Evolutionary conservation across 2,888 invertebrate species (phyloP).

Genomic region (Drosophila demipolita): DNA sequence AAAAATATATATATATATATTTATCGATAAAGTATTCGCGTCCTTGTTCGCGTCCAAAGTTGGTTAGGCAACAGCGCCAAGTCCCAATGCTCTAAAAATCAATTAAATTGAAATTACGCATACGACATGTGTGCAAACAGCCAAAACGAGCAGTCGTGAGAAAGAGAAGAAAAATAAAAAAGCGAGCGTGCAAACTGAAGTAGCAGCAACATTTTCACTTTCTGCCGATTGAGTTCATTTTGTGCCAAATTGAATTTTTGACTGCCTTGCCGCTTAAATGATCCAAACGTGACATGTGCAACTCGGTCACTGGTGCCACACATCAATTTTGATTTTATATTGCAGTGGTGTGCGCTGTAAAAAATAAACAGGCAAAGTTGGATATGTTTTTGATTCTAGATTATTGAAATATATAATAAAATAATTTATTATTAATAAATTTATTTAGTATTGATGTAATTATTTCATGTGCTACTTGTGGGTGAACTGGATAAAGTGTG

Average conservation of each 20-base stretch:
- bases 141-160: background rate
- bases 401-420: background rate
- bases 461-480: no score
- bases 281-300: conserved; percentile 59
- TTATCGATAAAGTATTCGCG: conserved; percentile 25
- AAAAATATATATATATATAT: no score
- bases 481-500: no score
- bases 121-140: conserved; percentile 70
- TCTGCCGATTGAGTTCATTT: conserved; percentile 43
- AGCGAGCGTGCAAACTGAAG: background rate
- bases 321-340: background rate
- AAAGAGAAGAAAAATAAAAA: background rate
- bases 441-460: no score
- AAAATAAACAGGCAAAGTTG: background rate
- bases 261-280: conserved; percentile 46
- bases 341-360: background rate
- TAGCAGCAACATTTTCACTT: conserved; percentile 47
- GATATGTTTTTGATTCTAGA: background rate
- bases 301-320: conserved; percentile 13
- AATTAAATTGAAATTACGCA: conserved; percentile 78
- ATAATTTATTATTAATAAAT: accelerated
- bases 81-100: conserved; percentile 63
- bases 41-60: conserved; percentile 54
- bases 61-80: conserved; percentile 41
- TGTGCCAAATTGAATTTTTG: conserved; percentile 44